Evolutionary conservation across 2,888 invertebrate species (phyloP).

Genomic region (Periphyllus acericola): DNA sequence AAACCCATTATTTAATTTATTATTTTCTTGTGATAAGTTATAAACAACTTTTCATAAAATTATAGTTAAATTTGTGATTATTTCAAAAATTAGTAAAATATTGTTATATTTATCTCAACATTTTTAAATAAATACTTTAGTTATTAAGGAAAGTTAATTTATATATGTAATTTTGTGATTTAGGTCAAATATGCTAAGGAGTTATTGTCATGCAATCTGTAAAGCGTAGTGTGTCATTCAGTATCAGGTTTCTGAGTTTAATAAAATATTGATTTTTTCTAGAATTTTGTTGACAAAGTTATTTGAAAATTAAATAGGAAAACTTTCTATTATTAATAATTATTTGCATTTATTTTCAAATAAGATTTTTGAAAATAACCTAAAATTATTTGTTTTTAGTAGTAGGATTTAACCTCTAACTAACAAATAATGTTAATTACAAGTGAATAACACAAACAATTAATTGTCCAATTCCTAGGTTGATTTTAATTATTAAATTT

Average conservation of each 20-base stretch:
- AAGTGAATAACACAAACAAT: too few species aligned
- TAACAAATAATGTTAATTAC: too few species aligned
- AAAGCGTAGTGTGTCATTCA: conserved; percentile 49
- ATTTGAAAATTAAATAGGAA: background rate
- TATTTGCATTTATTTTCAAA: too few species aligned
- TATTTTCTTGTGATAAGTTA: too few species aligned
- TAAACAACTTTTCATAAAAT: too few species aligned
- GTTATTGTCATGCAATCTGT: conserved; percentile 59
- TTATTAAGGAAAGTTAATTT: conserved; percentile 50
- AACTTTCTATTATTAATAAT: background rate
- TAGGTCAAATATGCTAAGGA: conserved; percentile 58
- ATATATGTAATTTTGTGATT: conserved; percentile 43
- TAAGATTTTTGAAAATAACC: too few species aligned
- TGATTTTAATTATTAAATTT: too few species aligned
- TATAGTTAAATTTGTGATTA: too few species aligned
- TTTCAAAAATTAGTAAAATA: background rate
- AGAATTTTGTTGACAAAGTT: conserved; percentile 48
- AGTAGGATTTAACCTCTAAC: too few species aligned
- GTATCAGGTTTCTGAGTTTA: conserved; percentile 55
- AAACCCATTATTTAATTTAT: too few species aligned
- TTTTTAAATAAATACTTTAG: background rate
- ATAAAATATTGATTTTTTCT: conserved; percentile 55
- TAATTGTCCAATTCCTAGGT: too few species aligned
- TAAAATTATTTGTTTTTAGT: too few species aligned
- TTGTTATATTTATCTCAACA: background rate